Percentiles rank a stretch among this genome's conserved stretches.
These are phyloP conservation scores for Thaumatotibia leucotreta DNA, from an alignment of 1,140 invertebrate genomes.

Conservation along the genomic window DNA sequence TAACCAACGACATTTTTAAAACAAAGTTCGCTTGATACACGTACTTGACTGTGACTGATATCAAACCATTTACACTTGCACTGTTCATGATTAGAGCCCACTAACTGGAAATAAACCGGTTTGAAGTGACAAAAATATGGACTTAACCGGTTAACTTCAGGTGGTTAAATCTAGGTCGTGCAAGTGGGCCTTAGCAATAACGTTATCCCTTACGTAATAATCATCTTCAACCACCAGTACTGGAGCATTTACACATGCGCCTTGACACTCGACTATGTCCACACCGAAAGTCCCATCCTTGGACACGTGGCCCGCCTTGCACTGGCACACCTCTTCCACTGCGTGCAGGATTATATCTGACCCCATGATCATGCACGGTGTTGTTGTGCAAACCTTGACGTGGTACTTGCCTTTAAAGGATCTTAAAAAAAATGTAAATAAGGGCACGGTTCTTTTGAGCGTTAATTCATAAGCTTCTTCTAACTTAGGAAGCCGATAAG, in stretches of 20 bases:
- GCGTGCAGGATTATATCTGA: slow-evolving; percentile 48
- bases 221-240: slow-evolving; percentile 57
- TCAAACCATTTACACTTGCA: no score
- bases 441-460: no score
- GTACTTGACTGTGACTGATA: no score
- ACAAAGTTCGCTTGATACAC: no score
- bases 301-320: slow-evolving; percentile 40
- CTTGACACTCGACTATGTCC: slow-evolving; percentile 55
- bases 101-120: no score
- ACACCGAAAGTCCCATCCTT: slow-evolving; percentile 54
- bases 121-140: no score
- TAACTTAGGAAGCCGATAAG: no score
- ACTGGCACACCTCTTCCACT: slow-evolving; percentile 43
- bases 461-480: no score
- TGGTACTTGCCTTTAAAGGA: slow-evolving; percentile 53
- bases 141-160: no score
- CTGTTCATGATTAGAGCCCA: no score
- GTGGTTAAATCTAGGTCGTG: no score
- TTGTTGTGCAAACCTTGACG: slow-evolving; percentile 57
- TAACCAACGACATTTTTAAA: no score
- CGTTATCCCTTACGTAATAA: slow-evolving; percentile 49
- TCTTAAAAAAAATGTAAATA: slow-evolving; percentile 24
- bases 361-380: slow-evolving; percentile 61
- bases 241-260: slow-evolving; percentile 62
- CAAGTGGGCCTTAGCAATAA: not conserved